Evolutionary conservation across 2,113 vertebrate genomes (phyloP), one percentile per base, ranked within the genome.

Genomic region (Lamprologus ornatipinnis): DNA sequence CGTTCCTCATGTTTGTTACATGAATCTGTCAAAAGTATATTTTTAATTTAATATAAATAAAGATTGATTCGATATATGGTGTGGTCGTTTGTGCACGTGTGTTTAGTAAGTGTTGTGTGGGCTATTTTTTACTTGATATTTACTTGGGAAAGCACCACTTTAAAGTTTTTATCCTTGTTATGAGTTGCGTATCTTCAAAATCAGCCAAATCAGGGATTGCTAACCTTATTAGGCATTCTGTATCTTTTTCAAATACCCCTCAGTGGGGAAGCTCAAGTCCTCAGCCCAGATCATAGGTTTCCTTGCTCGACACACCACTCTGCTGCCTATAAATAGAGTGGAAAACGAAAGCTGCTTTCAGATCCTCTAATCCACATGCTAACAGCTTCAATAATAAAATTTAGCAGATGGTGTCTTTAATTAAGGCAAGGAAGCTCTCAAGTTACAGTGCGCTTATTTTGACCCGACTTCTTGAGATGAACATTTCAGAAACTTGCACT

Each of bases 11-110:
- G 98, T 99, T 98, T 99, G 98, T 98, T 99, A 99, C 97, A 99
- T 98, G 97, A 98, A 98, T 98, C 98, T 98, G 98, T 99, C 98
- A 98, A 97, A 99, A 98, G 97, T 99, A 98, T 99, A 99, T 99
- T 99, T 99, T 99, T 99, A 99, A 99, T 99, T 99, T 99, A 99
- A 98, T 99, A 99, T 98, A 98, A 99, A 99, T 98, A 97, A 99
- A 98, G 97, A 98, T 99, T 97, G 98, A 99, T 98, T 98, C 97
- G 97, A 97, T 98, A 98, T 90, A 88, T 54, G 15, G 28, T 81
- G 83, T 33, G 4, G 80, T 89, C 35, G 6, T 87, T 55, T 33
- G 11, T 83, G 80, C 9, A 15, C 4, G 7, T 54, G 60, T 54
- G 45, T 75, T 75, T 75, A 75, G 21, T 28, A 75, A 75, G 68